phyloP scores from a whole-genome alignment of 2,113 vertebrate genomes.

The Poeciliopsis turrubarensis region DNA sequence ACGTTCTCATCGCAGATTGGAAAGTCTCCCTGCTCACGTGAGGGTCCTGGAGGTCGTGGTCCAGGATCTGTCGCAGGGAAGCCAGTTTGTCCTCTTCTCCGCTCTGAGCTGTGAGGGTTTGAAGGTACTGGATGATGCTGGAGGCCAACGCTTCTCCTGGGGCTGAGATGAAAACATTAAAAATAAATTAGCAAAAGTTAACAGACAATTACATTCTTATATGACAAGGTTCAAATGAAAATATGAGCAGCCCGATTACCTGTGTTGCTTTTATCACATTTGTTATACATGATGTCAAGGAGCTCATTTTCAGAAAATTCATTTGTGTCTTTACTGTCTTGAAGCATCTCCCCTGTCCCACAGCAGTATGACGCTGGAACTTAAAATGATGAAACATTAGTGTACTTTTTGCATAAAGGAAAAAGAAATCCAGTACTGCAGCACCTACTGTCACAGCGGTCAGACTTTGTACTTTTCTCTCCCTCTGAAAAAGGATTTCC shows the following conservation, averaged over 20 bases:
- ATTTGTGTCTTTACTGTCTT: conserved; percentile 51
- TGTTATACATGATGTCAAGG: conserved; percentile 78
- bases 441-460: conserved; percentile 57
- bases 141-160: conserved; percentile 76
- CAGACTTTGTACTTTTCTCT: conserved; percentile 48
- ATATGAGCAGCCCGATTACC: conserved; percentile 47
- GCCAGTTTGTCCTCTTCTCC: conserved; percentile 67
- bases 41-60: conserved; percentile 68
- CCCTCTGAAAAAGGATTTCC: conserved; percentile 21
- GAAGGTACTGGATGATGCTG: conserved; percentile 73
- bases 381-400: conserved; percentile 32
- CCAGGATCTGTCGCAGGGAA: conserved; percentile 64
- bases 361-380: conserved; percentile 52
- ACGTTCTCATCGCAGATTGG: conserved; percentile 75
- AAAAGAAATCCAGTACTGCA: not conserved
- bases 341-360: conserved; percentile 34
- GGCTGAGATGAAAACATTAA: not conserved
- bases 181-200: not conserved
- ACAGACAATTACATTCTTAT: not conserved
- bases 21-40: conserved; percentile 73
- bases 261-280: conserved; percentile 68
- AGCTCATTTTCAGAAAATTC: conserved; percentile 80
- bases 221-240: not conserved
- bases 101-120: conserved; percentile 74
- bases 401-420: not conserved